Evolutionary conservation across 2,888 invertebrate species (phyloP).

Genomic region (Pherbina coryleti): DNA sequence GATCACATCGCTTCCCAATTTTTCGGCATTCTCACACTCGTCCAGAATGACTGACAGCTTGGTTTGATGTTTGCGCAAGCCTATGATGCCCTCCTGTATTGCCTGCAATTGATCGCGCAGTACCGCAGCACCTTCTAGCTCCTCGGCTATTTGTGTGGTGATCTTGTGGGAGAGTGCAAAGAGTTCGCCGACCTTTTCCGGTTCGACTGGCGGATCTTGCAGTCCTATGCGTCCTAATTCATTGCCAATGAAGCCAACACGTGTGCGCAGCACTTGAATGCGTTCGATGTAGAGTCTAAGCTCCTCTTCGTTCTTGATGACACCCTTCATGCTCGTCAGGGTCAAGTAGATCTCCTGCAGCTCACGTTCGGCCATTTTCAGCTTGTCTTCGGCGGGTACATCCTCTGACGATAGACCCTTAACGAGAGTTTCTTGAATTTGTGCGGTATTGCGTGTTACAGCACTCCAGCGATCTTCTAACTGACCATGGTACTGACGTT

Average conservation of each 20-base stretch:
- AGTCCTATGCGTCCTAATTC: slow-evolving; percentile 83
- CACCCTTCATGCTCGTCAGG: slow-evolving; percentile 80
- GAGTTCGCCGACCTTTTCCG: slow-evolving; percentile 81
- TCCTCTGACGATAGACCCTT: slow-evolving; percentile 81
- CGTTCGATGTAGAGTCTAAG: slow-evolving; percentile 84
- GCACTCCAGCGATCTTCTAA: slow-evolving; percentile 83
- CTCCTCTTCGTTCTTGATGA: slow-evolving; percentile 87
- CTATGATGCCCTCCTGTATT: slow-evolving; percentile 79
- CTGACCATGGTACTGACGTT: slow-evolving; percentile 83
- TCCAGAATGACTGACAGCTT: slow-evolving; percentile 77
- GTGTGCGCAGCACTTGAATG: slow-evolving; percentile 80
- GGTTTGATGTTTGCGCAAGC: slow-evolving; percentile 78
- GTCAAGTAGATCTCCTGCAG: slow-evolving; percentile 79
- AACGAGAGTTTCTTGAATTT: slow-evolving; percentile 77
- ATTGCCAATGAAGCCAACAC: slow-evolving; percentile 84
- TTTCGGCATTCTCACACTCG: slow-evolving; percentile 80
- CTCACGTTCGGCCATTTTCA: slow-evolving; percentile 82
- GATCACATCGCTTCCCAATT: slow-evolving; percentile 81
- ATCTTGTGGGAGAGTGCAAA: slow-evolving; percentile 79
- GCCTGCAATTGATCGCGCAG: slow-evolving; percentile 82
- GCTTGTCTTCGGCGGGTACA: slow-evolving; percentile 80
- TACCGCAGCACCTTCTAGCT: slow-evolving; percentile 80
- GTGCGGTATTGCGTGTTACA: slow-evolving; percentile 75
- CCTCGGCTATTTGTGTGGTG: slow-evolving; percentile 81
- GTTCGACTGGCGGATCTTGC: slow-evolving; percentile 77